A percentile compares a stretch with the other conserved stretches of the same genome.
Evolutionary conservation across 2,113 vertebrate species (phyloP).

Genomic region (Lamprologus tigripictilis): DNA sequence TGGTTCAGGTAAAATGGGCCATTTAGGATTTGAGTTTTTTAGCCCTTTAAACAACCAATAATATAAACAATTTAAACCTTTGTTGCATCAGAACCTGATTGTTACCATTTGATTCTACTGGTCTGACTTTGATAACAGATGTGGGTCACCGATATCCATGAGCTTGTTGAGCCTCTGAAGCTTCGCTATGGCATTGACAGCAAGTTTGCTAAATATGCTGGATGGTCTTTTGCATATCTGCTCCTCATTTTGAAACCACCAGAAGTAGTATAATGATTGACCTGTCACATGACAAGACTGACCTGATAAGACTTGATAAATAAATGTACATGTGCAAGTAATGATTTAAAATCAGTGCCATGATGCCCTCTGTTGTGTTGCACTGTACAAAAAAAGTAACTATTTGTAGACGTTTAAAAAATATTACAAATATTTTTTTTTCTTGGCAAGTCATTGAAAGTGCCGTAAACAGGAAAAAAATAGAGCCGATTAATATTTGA

Average conservation of each 20-base stretch:
- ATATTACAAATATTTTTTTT: background rate
- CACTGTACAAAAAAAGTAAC: background rate
- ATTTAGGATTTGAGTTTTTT: background rate
- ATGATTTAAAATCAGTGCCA: background rate
- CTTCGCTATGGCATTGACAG: background rate
- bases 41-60: background rate
- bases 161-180: background rate
- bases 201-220: background rate
- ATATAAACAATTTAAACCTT: background rate
- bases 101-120: background rate
- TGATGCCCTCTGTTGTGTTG: background rate
- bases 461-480: background rate
- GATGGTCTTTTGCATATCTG: background rate
- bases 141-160: background rate
- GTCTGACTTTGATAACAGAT: background rate
- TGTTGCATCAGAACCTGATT: background rate
- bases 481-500: background rate
- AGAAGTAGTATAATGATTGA: background rate
- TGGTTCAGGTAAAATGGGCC: background rate
- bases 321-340: background rate
- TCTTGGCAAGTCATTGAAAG: background rate
- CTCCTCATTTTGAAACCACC: background rate
- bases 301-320: background rate
- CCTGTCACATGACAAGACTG: background rate
- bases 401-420: background rate